Base-by-base conservation (phyloP, 2,888 invertebrate genomes). In the Xestia ashworthii region DNA sequence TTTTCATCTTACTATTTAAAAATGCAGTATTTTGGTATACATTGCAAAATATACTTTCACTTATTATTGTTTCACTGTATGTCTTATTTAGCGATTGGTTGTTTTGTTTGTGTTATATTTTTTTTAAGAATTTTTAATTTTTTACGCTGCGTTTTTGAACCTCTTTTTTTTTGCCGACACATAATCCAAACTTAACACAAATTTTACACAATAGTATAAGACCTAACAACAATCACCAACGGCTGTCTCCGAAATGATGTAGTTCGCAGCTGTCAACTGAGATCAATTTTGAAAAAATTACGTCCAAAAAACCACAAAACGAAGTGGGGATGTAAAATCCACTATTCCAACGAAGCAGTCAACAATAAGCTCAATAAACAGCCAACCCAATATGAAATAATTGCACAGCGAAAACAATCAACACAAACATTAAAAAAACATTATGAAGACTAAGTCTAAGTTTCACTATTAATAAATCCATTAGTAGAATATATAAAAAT, bases 401-500 rank as follows among this genome's bases (percentile, higher is more conserved):
- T 95, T 96, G 94, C 95, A 96, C 96, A 96, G 96, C 96, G 95
- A 95, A 96, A 96, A 95, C 96, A 95, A 95, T 93, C 93, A 94
- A 96, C 95, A 94, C 93, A 94, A 95, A 95, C 93, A 93, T 92
- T 93, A 92, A 93, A 93, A 87, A 92, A 93, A 92, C 92, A 85
- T 92, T 93, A 94, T 90, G 90, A 91, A 93, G 90, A 94, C 95
- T 96, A 96, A 92, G 90, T 92, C 95, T 96, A 96, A 93, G 95
- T 95, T 96, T 96, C 91, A 95, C 96, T 96, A 96, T 93, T 91
- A 94, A 95, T 96, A 95, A 95, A 96, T 95, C 95, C 95, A 95
- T 96, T 95, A 96, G 95, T 95, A 95, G 96, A 96, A 96, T 96
- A 96, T 96, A 96, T 96, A 96, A 96, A 96, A 96, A 96, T 95